Conservation (phyloP, 2,888 invertebrate species). For the Eretmocerus hayati region DNA sequence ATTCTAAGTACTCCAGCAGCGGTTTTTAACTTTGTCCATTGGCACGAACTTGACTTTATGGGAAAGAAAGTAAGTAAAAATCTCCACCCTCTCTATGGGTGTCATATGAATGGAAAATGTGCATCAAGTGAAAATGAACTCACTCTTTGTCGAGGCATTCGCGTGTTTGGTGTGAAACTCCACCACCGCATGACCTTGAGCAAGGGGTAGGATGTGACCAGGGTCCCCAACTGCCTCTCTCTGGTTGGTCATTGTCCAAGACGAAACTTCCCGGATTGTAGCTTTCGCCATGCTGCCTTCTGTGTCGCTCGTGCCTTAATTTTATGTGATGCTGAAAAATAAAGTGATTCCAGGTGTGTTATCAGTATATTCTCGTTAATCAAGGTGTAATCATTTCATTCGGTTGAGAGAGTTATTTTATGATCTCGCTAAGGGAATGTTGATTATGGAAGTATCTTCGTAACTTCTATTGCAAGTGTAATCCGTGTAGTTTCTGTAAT, state of each 20-base stretch:
- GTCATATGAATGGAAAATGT: background rate
- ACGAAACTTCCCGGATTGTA: constrained; percentile 68
- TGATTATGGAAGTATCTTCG: too few relatives aligned
- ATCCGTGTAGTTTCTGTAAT: too few relatives aligned
- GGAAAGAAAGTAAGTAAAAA: too few relatives aligned
- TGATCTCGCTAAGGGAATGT: too few relatives aligned
- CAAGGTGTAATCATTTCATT: too few relatives aligned
- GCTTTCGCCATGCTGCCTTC: constrained; percentile 70
- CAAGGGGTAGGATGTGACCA: constrained; percentile 82
- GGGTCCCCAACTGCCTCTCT: constrained; percentile 68
- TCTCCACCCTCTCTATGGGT: too few relatives aligned
- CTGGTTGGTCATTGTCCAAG: constrained; percentile 61
- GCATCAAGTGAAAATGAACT: constrained; percentile 28
- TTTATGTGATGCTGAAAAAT: constrained; percentile 53
- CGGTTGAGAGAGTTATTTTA: too few relatives aligned
- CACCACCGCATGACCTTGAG: constrained; percentile 88
- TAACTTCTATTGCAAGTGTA: too few relatives aligned
- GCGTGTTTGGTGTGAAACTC: constrained; percentile 79
- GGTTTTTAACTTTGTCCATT: too few relatives aligned
- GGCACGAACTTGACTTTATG: too few relatives aligned
- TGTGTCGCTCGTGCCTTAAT: constrained; percentile 57
- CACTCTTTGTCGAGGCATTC: constrained; percentile 63
- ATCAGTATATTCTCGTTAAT: too few relatives aligned
- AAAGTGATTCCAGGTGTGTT: constrained; percentile 28
- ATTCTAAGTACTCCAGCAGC: too few relatives aligned